These are phyloP conservation scores for Lasioglossum vierecki DNA, from an alignment of 2,888 invertebrate genomes.

Conservation along the genomic window DNA sequence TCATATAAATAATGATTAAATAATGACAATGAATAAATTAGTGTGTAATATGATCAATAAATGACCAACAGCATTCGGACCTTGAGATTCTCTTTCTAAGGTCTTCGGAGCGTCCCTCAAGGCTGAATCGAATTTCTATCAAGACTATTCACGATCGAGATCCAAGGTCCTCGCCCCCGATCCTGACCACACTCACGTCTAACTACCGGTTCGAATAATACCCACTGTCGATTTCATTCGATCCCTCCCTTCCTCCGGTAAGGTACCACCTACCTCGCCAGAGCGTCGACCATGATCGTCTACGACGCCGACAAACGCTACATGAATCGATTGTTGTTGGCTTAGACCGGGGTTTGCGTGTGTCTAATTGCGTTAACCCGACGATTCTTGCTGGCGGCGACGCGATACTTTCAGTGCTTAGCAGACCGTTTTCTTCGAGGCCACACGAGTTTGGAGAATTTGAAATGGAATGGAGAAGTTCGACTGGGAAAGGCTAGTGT, in stretches of 20 bases:
- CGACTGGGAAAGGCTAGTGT: not conserved
- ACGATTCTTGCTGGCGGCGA: not conserved
- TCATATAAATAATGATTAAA: no score
- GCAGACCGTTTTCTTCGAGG: not conserved
- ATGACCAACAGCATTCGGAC: not conserved
- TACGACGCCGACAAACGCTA: not conserved
- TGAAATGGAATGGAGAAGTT: not conserved
- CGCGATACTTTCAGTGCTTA: not conserved
- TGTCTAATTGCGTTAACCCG: slow-evolving; percentile 35
- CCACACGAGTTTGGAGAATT: not conserved
- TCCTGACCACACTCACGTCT: slow-evolving; percentile 57
- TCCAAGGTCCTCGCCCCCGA: slow-evolving; percentile 58
- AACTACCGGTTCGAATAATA: slow-evolving; percentile 55
- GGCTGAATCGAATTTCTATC: slow-evolving; percentile 57
- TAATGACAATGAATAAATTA: not conserved
- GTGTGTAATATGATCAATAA: not conserved
- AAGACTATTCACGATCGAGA: slow-evolving; percentile 48
- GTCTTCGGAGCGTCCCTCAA: slow-evolving; percentile 44
- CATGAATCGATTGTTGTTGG: slow-evolving; percentile 16
- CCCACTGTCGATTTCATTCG: slow-evolving; percentile 44
- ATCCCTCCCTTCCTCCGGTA: slow-evolving; percentile 8
- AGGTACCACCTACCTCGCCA: not conserved
- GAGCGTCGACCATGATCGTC: not conserved
- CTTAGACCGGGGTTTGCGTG: slow-evolving; percentile 15
- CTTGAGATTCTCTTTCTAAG: not conserved